phyloP scores from a whole-genome alignment of 2,797 vertebrate genomes.

The Limnodromus scolopaceus region DNA sequence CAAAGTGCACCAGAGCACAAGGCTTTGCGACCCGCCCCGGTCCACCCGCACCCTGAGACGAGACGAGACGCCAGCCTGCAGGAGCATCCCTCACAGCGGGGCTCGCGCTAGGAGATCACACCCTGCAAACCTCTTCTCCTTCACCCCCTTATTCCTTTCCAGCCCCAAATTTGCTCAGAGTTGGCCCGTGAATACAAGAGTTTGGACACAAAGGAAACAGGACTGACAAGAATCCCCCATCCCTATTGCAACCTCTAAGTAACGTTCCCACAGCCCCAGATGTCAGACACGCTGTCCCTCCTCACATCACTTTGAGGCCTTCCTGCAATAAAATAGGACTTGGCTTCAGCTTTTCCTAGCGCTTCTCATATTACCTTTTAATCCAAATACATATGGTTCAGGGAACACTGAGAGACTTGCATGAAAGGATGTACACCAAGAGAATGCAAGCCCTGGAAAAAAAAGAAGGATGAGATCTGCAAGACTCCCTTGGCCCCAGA shows the following conservation, averaged over 20 bases:
- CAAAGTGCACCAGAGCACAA: background rate
- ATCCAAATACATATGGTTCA: constrained; percentile 58
- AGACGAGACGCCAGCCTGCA: background rate
- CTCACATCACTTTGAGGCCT: background rate
- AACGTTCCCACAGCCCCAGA: background rate
- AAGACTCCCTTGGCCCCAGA: constrained; percentile 19
- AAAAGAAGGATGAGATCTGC: constrained; percentile 16
- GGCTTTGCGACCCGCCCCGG: background rate
- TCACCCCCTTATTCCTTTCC: background rate
- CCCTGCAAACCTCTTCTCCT: background rate
- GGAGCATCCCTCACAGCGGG: background rate
- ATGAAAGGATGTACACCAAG: constrained; percentile 38
- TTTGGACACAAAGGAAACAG: background rate
- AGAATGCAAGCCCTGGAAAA: constrained; percentile 41
- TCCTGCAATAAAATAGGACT: constrained; percentile 54
- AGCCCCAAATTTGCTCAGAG: background rate
- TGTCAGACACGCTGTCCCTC: background rate
- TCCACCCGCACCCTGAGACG: rapidly evolving
- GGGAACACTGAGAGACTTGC: constrained; percentile 22
- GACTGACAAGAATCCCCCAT: background rate
- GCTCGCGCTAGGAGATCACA: background rate
- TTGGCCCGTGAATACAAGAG: background rate
- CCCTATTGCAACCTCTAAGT: background rate
- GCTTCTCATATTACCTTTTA: constrained; percentile 62
- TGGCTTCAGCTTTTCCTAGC: constrained; percentile 44